Conservation (phyloP, 2,888 invertebrate species). For the Phortica magna region DNA sequence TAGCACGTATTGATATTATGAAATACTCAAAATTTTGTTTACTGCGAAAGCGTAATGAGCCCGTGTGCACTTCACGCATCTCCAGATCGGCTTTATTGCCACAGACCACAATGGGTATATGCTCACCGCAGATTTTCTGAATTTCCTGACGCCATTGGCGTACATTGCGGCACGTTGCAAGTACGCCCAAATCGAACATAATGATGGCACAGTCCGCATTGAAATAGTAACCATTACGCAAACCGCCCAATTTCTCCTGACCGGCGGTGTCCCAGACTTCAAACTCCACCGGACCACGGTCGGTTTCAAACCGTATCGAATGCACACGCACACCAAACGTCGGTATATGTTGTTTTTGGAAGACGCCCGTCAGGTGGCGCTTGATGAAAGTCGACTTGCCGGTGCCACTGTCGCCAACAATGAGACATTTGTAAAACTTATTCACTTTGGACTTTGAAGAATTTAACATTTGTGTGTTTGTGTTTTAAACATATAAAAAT, state of each 20-base stretch:
- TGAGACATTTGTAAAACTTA: conserved; percentile 86
- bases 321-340: conserved; percentile 99
- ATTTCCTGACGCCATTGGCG: conserved; percentile 99
- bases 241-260: conserved; percentile 98
- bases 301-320: conserved; percentile 97
- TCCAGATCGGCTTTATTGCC: conserved; percentile 99
- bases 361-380: conserved; percentile 98
- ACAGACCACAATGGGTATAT: conserved; percentile 96
- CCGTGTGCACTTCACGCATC: conserved; percentile 91
- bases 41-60: conserved; percentile 80
- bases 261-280: conserved; percentile 99
- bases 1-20: background rate
- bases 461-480: background rate
- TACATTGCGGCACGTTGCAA: conserved; percentile 99
- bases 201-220: conserved; percentile 97
- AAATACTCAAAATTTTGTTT: conserved; percentile 89
- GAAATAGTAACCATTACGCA: conserved; percentile 98
- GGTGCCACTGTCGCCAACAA: conserved; percentile 98
- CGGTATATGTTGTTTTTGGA: conserved; percentile 99
- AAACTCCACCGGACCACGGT: conserved; percentile 95
- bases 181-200: conserved; percentile 99
- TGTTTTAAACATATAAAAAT: background rate
- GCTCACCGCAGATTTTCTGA: conserved; percentile 96
- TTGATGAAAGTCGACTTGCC: conserved; percentile 99
- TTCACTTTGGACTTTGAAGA: background rate